Percentiles rank a stretch among this genome's conserved stretches.
phyloP scores from a whole-genome alignment of 2,888 invertebrate species.

The Bibio marci region DNA sequence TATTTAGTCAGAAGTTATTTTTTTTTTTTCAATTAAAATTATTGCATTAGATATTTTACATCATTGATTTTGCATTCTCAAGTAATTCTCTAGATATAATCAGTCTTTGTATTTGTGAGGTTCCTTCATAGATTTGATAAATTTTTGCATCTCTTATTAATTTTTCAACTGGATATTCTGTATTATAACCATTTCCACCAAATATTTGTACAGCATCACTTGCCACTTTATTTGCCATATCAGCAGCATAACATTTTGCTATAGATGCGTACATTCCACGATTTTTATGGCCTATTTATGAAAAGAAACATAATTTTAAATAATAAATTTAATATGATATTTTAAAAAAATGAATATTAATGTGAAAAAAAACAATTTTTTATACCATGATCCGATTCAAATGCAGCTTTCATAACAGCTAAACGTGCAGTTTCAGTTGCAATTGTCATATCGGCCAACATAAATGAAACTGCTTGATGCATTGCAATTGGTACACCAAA shows the following conservation, averaged over 20 bases:
- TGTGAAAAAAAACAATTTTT: background rate
- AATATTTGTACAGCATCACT: conserved; percentile 82
- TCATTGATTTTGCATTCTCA: conserved; percentile 28
- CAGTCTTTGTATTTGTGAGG: conserved; percentile 78
- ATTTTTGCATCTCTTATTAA: conserved; percentile 94
- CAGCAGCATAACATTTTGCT: conserved; percentile 73
- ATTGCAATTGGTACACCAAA: conserved; percentile 62
- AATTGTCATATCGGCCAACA: conserved; percentile 82
- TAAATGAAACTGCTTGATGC: conserved; percentile 75
- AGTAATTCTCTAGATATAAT: conserved; percentile 62
- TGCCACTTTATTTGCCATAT: conserved; percentile 77
- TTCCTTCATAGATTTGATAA: conserved; percentile 90
- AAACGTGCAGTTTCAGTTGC: conserved; percentile 66
- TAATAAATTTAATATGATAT: background rate
- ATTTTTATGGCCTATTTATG: conserved; percentile 37
- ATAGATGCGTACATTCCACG: conserved; percentile 64
- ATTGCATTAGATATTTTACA: no score
- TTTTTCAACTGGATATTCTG: conserved; percentile 89
- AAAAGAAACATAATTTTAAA: background rate
- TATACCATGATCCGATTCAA: conserved; percentile 60
- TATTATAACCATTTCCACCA: conserved; percentile 84
- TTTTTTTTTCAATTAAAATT: no score
- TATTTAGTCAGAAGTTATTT: no score
- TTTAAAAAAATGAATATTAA: background rate
- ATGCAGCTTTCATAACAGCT: conserved; percentile 66